A percentile compares a stretch with the other conserved stretches of the same genome.
These are phyloP conservation scores for Calliphora vicina DNA, from an alignment of 1,140 invertebrate genomes.

Conservation along the genomic window DNA sequence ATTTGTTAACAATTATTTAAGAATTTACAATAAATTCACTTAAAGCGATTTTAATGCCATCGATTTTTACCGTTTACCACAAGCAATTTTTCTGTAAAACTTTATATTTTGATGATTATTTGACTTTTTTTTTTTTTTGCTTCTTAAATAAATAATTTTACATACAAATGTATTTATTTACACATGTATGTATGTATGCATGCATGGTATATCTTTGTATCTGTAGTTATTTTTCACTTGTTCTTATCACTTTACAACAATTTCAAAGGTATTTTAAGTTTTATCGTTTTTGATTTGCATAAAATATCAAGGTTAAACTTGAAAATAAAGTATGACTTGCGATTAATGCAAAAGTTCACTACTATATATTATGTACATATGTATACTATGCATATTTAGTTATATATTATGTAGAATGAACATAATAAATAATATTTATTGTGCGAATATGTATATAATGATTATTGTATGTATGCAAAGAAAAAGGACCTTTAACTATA, in stretches of 20 bases:
- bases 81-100: not conserved
- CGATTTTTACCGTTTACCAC: not conserved
- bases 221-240: too few species aligned
- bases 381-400: not conserved
- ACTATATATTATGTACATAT: not conserved
- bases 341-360: not conserved
- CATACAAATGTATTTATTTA: too few species aligned
- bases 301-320: not conserved
- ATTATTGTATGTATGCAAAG: not conserved
- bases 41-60: not conserved
- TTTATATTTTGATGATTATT: too few species aligned
- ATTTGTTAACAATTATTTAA: too few species aligned
- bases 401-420: too few species aligned
- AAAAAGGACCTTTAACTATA: not conserved
- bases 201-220: too few species aligned
- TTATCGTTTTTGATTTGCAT: not conserved
- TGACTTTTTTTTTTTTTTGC: too few species aligned
- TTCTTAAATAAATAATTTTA: too few species aligned
- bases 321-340: not conserved
- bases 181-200: too few species aligned
- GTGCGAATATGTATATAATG: not conserved
- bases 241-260: not conserved
- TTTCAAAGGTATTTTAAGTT: not conserved
- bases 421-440: too few species aligned
- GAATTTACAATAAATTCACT: too few species aligned